Evolutionary conservation across 2,797 vertebrate genomes (phyloP).

Genomic region (Ptychobarbus kaznakovi): DNA sequence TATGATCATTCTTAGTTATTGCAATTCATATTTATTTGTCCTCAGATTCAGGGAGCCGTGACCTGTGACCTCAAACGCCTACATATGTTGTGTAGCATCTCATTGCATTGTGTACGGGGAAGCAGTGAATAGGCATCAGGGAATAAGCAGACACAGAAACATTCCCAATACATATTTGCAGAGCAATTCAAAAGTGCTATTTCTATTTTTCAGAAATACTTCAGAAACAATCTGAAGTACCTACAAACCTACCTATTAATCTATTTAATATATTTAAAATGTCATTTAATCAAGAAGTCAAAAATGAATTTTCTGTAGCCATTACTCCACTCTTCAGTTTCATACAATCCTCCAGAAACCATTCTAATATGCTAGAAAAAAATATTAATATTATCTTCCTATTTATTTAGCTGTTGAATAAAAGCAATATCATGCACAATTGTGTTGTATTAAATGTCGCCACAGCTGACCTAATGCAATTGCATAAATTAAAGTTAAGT

Average conservation of each 20-base stretch:
- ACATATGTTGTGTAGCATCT: background rate
- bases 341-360: no score
- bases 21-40: background rate
- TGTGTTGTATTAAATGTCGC: background rate
- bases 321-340: no score
- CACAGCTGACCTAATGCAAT: constrained; percentile 62
- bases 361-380: no score
- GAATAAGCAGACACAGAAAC: background rate
- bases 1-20: background rate
- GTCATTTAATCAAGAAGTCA: no score
- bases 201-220: background rate
- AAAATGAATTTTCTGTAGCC: no score
- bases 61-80: background rate
- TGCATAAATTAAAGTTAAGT: constrained; percentile 65
- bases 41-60: background rate
- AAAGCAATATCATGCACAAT: background rate
- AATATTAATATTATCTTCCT: background rate
- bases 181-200: background rate
- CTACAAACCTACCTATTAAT: background rate
- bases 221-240: background rate
- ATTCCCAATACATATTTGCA: background rate
- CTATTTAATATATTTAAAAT: background rate
- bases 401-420: background rate
- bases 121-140: background rate
- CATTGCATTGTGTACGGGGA: background rate